A percentile compares a stretch with the other conserved stretches of the same genome.
Evolutionary conservation across 2,797 vertebrate species (phyloP).

Genomic region (Serranus cabrilla): DNA sequence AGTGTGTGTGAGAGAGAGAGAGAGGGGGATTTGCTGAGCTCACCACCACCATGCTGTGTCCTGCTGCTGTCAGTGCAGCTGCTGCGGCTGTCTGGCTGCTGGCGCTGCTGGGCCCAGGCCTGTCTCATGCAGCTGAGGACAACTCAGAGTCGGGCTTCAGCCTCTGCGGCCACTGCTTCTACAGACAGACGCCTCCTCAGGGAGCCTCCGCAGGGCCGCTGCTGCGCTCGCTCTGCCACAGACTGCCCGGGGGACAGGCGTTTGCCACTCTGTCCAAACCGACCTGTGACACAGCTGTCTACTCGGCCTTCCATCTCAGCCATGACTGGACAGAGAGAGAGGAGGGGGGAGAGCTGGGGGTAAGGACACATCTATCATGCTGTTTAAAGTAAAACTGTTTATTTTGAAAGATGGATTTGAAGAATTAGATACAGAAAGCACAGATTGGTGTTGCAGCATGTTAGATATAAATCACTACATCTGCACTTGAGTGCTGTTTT

Average conservation of each 20-base stretch:
- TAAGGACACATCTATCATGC: slow-evolving; percentile 66
- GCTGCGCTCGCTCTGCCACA: slow-evolving; percentile 80
- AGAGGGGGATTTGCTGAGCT: slow-evolving; percentile 67
- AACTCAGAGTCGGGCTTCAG: slow-evolving; percentile 62
- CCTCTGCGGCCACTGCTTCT: slow-evolving; percentile 82
- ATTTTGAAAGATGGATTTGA: slow-evolving; percentile 10
- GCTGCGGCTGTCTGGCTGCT: slow-evolving; percentile 75
- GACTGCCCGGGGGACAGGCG: slow-evolving; percentile 68
- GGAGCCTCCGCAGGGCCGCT: slow-evolving; percentile 54
- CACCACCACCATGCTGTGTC: slow-evolving; percentile 81
- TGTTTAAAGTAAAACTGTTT: slow-evolving; percentile 33
- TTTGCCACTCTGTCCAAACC: slow-evolving; percentile 79
- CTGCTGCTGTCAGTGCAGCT: slow-evolving; percentile 74
- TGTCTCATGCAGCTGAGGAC: slow-evolving; percentile 71
- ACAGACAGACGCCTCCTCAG: slow-evolving; percentile 77
- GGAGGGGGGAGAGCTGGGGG: slow-evolving; percentile 61
- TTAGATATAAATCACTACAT: not conserved
- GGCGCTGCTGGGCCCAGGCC: slow-evolving; percentile 74
- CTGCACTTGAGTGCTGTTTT: not conserved
- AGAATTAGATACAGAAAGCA: not conserved
- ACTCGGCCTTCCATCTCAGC: slow-evolving; percentile 80
- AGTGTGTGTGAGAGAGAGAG: slow-evolving; percentile 41
- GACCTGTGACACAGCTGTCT: slow-evolving; percentile 79
- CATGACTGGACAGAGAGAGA: slow-evolving; percentile 60
- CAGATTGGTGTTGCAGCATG: not conserved